Evolutionary conservation across 2,888 invertebrate species (phyloP), one percentile per base, ranked within the genome.

Genomic region (Parapristionchus giblindavisi): DNA sequence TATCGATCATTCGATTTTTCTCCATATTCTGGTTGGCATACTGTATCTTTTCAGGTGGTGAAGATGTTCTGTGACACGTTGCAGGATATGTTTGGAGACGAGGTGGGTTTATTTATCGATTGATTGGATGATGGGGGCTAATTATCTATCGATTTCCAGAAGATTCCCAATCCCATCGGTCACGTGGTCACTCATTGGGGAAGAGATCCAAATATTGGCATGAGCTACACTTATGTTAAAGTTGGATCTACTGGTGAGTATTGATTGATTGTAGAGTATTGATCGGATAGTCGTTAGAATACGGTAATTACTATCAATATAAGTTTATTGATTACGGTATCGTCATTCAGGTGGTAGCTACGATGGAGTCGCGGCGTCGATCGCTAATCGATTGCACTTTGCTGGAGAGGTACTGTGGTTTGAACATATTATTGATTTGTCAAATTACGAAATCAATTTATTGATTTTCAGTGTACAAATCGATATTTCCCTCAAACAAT

Each of bases 211-310:
- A 82, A 86, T 77, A 84, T 88, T 43, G 85, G 88, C 52, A 90
- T 89, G 89, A 88, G 89, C 2, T 90, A 90, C 84, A 89, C 89
- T 58, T 90, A 88, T 78, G 85, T 90, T 3, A 89, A 89, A 43
- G 88, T 89, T 0, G 89, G 89, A 17, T 87, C 87, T 14, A 82
- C 81, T 24, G 89, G 88, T 2, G 40, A 36, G 70, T 54, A 34
- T 36, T 48, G 11, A 48, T 48, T 48, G 11, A 11, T 48, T 54
- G 24, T 14, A 8, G n/a, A 54, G 54, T n/a, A 54, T 14, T 14
- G 6, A n/a, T 8, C n/a, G 54, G 54, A 54, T 14, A 8, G 60
- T 14, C 24, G 27, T n/a, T 54, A 17, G 27, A 6, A 24, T 54
- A 54, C 56, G 17, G n/a, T n/a, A n/a, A n/a, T n/a, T n/a, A n/a